phyloP scores from a whole-genome alignment of 1,140 invertebrate species.

The Ceratitis capitata region DNA sequence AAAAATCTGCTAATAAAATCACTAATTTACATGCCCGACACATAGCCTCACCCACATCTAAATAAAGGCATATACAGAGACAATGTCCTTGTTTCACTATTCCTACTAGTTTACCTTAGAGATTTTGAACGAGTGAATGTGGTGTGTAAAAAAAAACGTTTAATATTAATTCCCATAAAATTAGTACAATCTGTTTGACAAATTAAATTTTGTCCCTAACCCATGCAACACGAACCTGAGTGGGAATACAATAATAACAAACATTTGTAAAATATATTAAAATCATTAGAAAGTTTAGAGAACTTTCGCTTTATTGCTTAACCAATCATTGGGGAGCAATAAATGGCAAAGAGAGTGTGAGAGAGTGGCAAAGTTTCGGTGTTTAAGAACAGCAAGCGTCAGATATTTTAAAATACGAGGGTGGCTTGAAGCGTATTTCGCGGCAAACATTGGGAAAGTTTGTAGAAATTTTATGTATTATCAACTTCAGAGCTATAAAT shows the following conservation, averaged over 20 bases:
- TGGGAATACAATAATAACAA: neutral
- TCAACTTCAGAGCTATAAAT: too few relatives aligned
- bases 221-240: neutral
- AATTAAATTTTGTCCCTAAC: neutral
- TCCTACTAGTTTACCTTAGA: neutral
- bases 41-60: too few relatives aligned
- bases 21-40: neutral
- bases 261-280: conserved; percentile 14
- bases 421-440: too few relatives aligned
- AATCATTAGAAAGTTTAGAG: conserved; percentile 20
- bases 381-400: neutral
- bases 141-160: neutral
- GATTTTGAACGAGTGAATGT: too few relatives aligned
- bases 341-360: neutral
- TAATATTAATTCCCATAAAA: conserved; percentile 1
- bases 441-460: too few relatives aligned
- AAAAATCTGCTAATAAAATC: neutral
- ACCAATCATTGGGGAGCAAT: neutral
- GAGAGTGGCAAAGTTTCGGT: neutral
- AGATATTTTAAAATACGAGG: neutral
- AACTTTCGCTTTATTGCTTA: conserved; percentile 30
- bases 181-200: conserved; percentile 23
- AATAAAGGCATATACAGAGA: too few relatives aligned
- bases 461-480: too few relatives aligned
- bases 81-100: neutral